Conservation (phyloP, 2,797 vertebrate species). For the Sebastes alutus region DNA sequence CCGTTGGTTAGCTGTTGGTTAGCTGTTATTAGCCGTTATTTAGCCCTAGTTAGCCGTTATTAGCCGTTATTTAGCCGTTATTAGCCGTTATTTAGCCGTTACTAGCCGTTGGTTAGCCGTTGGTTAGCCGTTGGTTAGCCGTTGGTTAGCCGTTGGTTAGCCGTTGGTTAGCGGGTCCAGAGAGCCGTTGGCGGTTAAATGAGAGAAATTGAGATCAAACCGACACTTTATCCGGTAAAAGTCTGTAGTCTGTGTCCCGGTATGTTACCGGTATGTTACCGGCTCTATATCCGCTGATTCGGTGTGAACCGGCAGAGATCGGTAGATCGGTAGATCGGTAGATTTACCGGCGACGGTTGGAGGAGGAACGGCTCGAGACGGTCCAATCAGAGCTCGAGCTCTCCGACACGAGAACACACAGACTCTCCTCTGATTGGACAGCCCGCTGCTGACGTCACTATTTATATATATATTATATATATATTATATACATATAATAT, state of each 20-base stretch:
- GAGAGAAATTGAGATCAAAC: not conserved
- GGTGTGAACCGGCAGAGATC: not conserved
- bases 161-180: not conserved
- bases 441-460: not conserved
- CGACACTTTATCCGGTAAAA: not conserved
- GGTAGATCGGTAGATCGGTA: too few relatives aligned
- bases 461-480: too few relatives aligned
- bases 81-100: too few relatives aligned
- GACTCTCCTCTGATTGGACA: constrained; percentile 15
- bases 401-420: not conserved
- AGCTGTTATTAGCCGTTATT: too few relatives aligned
- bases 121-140: too few relatives aligned
- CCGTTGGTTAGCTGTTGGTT: too few relatives aligned
- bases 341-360: constrained; percentile 22
- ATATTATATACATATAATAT: too few relatives aligned
- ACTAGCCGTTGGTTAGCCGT: too few relatives aligned
- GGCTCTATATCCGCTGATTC: rapidly evolving
- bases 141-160: not conserved
- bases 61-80: too few relatives aligned
- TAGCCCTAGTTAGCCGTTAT: too few relatives aligned
- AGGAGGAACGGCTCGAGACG: not conserved
- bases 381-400: not conserved
- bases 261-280: too few relatives aligned
- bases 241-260: rapidly evolving
- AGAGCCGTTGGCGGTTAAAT: not conserved